Conservation (phyloP, 2,888 invertebrate genomes). For the Polyploca ridens region DNA sequence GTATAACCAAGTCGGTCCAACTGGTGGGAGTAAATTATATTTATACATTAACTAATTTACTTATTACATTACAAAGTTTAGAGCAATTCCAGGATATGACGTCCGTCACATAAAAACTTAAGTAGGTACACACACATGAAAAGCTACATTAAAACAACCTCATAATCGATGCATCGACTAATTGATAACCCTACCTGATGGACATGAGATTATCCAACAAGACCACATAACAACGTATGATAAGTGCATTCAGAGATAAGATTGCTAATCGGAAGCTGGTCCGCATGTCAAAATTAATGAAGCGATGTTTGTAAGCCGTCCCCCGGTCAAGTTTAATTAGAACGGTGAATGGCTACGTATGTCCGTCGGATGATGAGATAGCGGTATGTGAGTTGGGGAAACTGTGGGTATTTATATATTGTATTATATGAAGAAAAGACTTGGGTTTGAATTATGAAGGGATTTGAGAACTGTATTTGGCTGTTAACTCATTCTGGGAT, state of each 20-base stretch:
- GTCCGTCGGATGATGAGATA: not conserved
- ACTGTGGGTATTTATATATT: not conserved
- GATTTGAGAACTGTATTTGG: too few relatives aligned
- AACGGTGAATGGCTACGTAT: not conserved
- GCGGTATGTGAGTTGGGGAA: not conserved
- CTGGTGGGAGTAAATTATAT: too few relatives aligned
- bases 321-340: conserved; percentile 1
- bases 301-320: conserved; percentile 14
- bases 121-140: not conserved
- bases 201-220: conserved; percentile 3
- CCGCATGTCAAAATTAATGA: conserved; percentile 20
- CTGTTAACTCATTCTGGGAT: too few relatives aligned
- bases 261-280: conserved; percentile 13
- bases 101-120: too few relatives aligned
- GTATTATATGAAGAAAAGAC: too few relatives aligned
- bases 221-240: conserved; percentile 9
- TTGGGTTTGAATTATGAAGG: too few relatives aligned
- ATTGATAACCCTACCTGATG: not conserved
- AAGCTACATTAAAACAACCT: too few relatives aligned
- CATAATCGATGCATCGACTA: not conserved
- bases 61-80: too few relatives aligned
- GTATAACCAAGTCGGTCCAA: too few relatives aligned
- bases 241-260: conserved; percentile 8
- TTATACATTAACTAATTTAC: too few relatives aligned
- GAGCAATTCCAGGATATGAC: too few relatives aligned